Conservation (phyloP, 2,888 invertebrate genomes). For the Cerceris rybyensis region DNA sequence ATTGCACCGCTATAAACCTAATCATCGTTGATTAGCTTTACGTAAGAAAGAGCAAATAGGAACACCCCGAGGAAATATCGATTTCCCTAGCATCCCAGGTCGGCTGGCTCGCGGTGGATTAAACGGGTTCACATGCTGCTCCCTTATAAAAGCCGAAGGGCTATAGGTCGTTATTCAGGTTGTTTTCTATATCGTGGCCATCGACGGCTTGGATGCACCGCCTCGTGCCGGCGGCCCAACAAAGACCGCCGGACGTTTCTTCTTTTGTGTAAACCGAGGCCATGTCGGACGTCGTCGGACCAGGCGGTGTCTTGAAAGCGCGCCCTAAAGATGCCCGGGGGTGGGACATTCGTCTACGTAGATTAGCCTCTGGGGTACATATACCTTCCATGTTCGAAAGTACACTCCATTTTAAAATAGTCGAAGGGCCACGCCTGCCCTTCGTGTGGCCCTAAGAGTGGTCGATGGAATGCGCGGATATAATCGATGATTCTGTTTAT, state of each 20-base stretch:
- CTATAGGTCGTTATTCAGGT: constrained; percentile 35
- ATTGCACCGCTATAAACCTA: too few relatives aligned
- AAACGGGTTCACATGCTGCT: constrained; percentile 32
- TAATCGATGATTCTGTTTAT: constrained; percentile 33
- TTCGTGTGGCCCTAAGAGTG: constrained; percentile 5
- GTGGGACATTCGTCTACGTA: constrained; percentile 69
- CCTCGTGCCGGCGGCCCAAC: constrained; percentile 29
- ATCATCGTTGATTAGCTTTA: too few relatives aligned
- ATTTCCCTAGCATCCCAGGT: background rate
- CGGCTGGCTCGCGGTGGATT: background rate
- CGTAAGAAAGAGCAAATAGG: too few relatives aligned
- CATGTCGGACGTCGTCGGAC: constrained; percentile 52
- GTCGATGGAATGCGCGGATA: constrained; percentile 12
- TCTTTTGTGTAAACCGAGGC: constrained; percentile 47
- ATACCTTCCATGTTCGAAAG: constrained; percentile 49
- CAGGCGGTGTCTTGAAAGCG: constrained; percentile 61
- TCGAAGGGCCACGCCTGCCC: constrained; percentile 71
- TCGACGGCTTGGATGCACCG: constrained; percentile 14
- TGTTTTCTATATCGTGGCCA: constrained; percentile 45
- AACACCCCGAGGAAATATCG: too few relatives aligned
- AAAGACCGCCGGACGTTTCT: constrained; percentile 48
- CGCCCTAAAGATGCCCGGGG: constrained; percentile 41
- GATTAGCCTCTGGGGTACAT: constrained; percentile 62
- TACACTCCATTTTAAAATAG: constrained; percentile 57
- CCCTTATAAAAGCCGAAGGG: constrained; percentile 24